phyloP scores from a whole-genome alignment of 2,113 vertebrate genomes.

The Excalfactoria chinensis region DNA sequence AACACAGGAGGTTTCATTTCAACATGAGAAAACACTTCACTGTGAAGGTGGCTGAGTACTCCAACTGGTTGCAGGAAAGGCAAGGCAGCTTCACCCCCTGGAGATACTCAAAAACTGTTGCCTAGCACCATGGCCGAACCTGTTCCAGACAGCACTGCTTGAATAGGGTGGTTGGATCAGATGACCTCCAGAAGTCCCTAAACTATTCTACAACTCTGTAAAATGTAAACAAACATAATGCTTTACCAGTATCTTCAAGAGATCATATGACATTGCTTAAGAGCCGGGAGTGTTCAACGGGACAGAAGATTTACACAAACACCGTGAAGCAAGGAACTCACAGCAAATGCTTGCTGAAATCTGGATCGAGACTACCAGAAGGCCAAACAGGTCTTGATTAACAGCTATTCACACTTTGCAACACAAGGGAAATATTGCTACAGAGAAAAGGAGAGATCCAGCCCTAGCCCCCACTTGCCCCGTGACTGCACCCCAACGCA shows the following conservation, averaged over 20 bases:
- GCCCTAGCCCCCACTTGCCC: not conserved
- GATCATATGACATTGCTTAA: not conserved
- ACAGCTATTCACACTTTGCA: not conserved
- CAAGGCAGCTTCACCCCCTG: not conserved
- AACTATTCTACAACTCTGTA: not conserved
- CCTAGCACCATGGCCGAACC: not conserved
- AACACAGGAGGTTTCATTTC: not conserved
- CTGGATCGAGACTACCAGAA: not conserved
- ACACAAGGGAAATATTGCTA: not conserved
- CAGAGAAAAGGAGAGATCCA: not conserved
- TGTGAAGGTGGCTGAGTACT: not conserved
- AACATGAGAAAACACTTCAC: not conserved
- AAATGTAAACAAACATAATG: not conserved
- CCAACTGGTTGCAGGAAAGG: not conserved
- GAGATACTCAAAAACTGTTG: not conserved
- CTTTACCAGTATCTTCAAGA: not conserved
- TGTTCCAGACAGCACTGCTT: not conserved
- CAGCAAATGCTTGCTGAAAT: not conserved
- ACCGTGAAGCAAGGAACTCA: not conserved
- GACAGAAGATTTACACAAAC: not conserved
- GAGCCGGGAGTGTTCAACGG: not conserved
- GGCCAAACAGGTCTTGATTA: not conserved
- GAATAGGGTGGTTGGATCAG: not conserved
- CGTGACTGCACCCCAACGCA: not conserved
- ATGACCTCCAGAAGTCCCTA: not conserved